Evolutionary conservation across 2,113 vertebrate species (phyloP).

Genomic region (Chloropsis hardwickii): DNA sequence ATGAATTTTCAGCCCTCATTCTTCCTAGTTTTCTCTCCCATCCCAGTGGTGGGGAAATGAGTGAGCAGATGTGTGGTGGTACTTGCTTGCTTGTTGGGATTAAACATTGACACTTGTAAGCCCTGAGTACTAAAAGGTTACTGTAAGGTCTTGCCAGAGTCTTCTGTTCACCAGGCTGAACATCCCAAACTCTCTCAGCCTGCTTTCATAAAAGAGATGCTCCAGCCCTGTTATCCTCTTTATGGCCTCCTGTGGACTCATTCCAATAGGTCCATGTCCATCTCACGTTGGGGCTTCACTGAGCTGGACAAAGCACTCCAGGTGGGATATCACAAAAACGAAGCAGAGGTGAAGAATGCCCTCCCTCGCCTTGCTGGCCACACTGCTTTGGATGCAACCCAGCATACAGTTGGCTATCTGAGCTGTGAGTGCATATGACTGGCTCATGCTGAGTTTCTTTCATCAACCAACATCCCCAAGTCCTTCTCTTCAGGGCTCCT

Average conservation of each 20-base stretch:
- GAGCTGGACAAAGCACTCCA: neutral
- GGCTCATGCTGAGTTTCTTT: neutral
- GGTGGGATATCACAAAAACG: neutral
- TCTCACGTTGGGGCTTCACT: no score
- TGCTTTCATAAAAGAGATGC: neutral
- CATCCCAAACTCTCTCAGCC: neutral
- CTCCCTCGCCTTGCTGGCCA: fast-evolving
- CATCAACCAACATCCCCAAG: neutral
- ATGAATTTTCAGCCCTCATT: neutral
- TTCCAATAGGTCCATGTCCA: neutral
- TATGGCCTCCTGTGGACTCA: neutral
- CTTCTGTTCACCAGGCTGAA: neutral
- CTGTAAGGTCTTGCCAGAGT: neutral
- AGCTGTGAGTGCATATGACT: neutral
- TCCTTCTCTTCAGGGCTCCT: neutral
- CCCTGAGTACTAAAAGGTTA: neutral
- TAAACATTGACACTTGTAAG: neutral
- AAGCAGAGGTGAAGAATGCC: neutral
- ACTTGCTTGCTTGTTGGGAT: neutral
- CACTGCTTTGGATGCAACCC: neutral
- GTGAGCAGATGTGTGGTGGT: neutral
- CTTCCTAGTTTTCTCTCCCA: neutral
- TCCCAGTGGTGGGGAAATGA: neutral
- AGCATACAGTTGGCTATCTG: fast-evolving
- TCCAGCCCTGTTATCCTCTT: neutral